Conservation (phyloP, 2,888 invertebrate genomes). For the Aricia artaxerxes region DNA sequence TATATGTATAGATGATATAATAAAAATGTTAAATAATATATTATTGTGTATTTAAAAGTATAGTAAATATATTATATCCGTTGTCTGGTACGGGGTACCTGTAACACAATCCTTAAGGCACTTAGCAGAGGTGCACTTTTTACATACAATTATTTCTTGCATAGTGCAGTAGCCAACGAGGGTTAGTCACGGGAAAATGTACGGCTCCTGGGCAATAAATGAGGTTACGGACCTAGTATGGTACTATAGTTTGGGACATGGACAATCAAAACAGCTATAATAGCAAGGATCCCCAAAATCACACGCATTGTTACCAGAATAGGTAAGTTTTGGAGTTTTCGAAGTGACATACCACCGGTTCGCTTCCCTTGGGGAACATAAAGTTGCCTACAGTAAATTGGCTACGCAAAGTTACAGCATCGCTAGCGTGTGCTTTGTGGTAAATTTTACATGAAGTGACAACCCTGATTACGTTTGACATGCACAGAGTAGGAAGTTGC, state of each 20-base stretch:
- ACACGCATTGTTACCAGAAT: slow-evolving; percentile 8
- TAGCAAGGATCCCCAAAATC: not conserved
- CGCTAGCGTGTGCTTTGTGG: not conserved
- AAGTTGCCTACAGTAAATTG: not conserved
- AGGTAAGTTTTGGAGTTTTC: slow-evolving; percentile 12
- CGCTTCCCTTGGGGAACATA: slow-evolving; percentile 1
- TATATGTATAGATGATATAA: too few species aligned
- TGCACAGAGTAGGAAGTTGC: not conserved
- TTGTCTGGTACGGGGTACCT: too few species aligned
- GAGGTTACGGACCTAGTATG: too few species aligned
- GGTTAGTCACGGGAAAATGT: too few species aligned
- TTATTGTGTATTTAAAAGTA: too few species aligned
- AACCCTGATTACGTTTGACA: slow-evolving; percentile 4
- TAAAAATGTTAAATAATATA: too few species aligned
- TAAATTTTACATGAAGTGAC: slow-evolving; percentile 5
- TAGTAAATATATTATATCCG: too few species aligned
- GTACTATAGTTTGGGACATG: not conserved
- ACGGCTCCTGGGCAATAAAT: too few species aligned
- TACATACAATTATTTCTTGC: too few species aligned
- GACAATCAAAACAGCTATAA: not conserved
- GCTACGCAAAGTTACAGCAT: slow-evolving; percentile 5
- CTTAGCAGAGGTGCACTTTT: too few species aligned
- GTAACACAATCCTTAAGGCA: too few species aligned
- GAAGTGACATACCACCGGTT: not conserved
- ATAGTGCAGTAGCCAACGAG: too few species aligned